A percentile compares a stretch with the other conserved stretches of the same genome.
Evolutionary conservation across 2,113 vertebrate genomes (phyloP).

Genomic region (Melanocharis versteri): DNA sequence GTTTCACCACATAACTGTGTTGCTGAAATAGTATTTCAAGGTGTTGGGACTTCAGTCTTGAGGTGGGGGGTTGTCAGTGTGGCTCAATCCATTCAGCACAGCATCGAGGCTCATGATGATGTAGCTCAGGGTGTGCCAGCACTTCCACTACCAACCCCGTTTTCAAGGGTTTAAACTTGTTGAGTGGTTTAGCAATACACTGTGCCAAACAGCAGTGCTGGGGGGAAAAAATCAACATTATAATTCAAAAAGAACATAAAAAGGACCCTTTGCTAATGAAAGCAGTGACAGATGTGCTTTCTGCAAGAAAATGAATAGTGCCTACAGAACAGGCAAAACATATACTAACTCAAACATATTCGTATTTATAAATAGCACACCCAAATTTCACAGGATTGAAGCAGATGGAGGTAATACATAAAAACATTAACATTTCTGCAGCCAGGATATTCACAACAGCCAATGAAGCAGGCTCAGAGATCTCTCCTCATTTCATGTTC

Average conservation of each 20-base stretch:
- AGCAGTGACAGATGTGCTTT: constrained; percentile 5
- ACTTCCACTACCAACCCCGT: not conserved
- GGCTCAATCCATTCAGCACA: not conserved
- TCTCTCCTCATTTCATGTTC: not conserved
- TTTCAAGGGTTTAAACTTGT: not conserved
- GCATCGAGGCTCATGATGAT: not conserved
- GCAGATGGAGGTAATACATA: constrained; percentile 55
- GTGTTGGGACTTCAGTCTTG: not conserved
- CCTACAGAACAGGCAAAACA: not conserved
- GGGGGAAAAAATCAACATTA: not conserved
- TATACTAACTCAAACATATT: constrained; percentile 22
- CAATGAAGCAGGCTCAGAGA: not conserved
- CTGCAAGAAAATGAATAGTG: constrained; percentile 17
- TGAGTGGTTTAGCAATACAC: not conserved
- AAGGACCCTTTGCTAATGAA: constrained; percentile 18
- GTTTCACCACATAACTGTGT: not conserved
- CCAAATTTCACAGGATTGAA: constrained; percentile 39
- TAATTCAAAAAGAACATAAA: not conserved
- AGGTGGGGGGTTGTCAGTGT: not conserved
- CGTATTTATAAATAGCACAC: constrained; percentile 57
- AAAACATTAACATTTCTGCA: constrained; percentile 61
- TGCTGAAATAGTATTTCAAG: not conserved
- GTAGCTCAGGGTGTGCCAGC: not conserved
- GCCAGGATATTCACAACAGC: constrained; percentile 9
- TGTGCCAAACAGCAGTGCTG: not conserved